phyloP scores from a whole-genome alignment of 2,113 vertebrate species.

The Spizaetus ornatus region DNA sequence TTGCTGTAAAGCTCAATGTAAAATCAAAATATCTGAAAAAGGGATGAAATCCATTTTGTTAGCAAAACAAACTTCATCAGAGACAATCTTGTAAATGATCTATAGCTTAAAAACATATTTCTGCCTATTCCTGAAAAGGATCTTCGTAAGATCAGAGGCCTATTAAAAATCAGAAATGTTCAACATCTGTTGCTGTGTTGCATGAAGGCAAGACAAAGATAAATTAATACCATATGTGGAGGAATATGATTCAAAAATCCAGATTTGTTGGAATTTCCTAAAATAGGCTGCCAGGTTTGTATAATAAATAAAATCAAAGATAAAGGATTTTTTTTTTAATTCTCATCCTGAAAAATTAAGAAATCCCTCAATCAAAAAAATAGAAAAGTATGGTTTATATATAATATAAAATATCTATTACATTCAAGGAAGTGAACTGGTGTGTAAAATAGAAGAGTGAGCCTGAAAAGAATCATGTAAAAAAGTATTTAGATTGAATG shows the following conservation, averaged over 20 bases:
- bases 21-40: conserved; percentile 44
- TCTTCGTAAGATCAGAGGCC: conserved; percentile 62
- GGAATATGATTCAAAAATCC: conserved; percentile 64
- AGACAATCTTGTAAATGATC: conserved; percentile 59
- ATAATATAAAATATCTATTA: background rate
- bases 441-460: background rate
- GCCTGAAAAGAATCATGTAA: background rate
- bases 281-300: conserved; percentile 61
- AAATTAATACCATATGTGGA: conserved; percentile 71
- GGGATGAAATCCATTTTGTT: conserved; percentile 40
- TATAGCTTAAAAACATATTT: conserved; percentile 65
- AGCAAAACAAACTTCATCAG: conserved; percentile 62
- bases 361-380: conserved; percentile 14
- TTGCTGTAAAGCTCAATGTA: background rate
- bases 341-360: conserved; percentile 32
- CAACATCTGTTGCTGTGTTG: conserved; percentile 73
- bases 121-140: conserved; percentile 53
- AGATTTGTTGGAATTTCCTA: conserved; percentile 60
- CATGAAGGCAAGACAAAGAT: conserved; percentile 67
- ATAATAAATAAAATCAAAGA: conserved; percentile 67
- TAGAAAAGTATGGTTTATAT: background rate
- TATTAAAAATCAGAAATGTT: conserved; percentile 69
- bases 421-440: background rate
- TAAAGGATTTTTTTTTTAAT: conserved; percentile 9
- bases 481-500: background rate